These are phyloP conservation scores for Nylanderia fulva DNA, from an alignment of 1,140 invertebrate species.

Conservation along the genomic window DNA sequence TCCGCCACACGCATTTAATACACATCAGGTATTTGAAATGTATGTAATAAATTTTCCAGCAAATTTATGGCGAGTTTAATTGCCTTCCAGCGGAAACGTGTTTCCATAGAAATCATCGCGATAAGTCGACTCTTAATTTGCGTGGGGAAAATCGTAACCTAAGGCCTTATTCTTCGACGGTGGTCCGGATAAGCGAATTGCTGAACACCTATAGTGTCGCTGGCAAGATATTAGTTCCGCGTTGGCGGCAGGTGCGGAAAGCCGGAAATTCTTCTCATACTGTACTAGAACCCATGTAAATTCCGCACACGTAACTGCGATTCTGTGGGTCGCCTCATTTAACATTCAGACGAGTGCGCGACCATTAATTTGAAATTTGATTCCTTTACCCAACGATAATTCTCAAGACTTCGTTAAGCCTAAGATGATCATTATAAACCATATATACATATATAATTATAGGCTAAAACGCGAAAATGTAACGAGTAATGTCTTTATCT, in stretches of 20 bases:
- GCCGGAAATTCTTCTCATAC: constrained; percentile 62
- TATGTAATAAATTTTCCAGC: constrained; percentile 24
- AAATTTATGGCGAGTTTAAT: constrained; percentile 5
- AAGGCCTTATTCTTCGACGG: constrained; percentile 32
- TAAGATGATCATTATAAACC: constrained; percentile 29
- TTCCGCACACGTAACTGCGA: constrained; percentile 63
- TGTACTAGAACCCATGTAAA: constrained; percentile 44
- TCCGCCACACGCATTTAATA: neutral
- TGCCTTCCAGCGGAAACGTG: neutral
- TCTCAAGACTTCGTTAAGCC: neutral
- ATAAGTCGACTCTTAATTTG: constrained; percentile 26
- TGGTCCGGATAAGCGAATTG: constrained; percentile 50
- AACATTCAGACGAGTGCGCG: constrained; percentile 62
- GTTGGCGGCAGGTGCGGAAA: constrained; percentile 53
- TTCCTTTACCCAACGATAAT: constrained; percentile 73
- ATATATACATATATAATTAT: constrained; percentile 20
- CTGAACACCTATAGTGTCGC: constrained; percentile 2
- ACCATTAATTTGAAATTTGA: constrained; percentile 74
- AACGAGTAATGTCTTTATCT: neutral
- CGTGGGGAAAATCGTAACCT: constrained; percentile 47
- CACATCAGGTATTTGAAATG: no score
- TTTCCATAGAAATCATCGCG: constrained; percentile 1
- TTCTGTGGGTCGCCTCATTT: constrained; percentile 70
- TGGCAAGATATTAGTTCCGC: constrained; percentile 66
- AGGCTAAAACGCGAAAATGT: constrained; percentile 15